A percentile compares a stretch with the other conserved stretches of the same genome.
Conservation (phyloP, 1,140 invertebrate genomes). For the Chelonus insularis region DNA sequence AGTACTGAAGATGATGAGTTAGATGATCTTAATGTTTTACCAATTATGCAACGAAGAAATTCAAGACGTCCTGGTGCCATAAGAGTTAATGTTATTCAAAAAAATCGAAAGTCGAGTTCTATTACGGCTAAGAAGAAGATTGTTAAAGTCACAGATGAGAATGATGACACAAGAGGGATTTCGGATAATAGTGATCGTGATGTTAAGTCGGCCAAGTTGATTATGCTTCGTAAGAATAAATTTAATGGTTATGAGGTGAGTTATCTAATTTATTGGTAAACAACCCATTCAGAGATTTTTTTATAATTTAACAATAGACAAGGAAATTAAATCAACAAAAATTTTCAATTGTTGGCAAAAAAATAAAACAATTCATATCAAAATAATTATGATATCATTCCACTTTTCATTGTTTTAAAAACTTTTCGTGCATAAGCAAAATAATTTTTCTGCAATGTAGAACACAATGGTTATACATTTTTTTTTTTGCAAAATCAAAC, state of each 20-base stretch:
- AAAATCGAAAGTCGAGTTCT: slow-evolving; percentile 2
- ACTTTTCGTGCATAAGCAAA: too few relatives aligned
- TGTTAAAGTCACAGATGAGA: background rate
- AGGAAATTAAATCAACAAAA: too few relatives aligned
- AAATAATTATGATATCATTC: too few relatives aligned
- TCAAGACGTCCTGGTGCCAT: slow-evolving; percentile 30
- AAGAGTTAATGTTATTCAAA: slow-evolving; percentile 22
- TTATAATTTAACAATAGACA: too few relatives aligned
- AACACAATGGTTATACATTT: too few relatives aligned
- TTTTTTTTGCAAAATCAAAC: too few relatives aligned
- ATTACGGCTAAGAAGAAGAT: background rate
- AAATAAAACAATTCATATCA: too few relatives aligned
- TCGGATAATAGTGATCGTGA: slow-evolving; percentile 1
- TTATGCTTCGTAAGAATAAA: slow-evolving; percentile 30
- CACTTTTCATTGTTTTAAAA: too few relatives aligned
- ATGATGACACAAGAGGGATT: background rate
- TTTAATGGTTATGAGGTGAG: slow-evolving; percentile 35
- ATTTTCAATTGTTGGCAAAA: too few relatives aligned
- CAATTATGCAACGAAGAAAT: slow-evolving; percentile 35
- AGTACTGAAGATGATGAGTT: slow-evolving; percentile 31
- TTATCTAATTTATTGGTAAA: too few relatives aligned
- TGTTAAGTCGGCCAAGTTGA: slow-evolving; percentile 4
- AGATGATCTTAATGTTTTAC: slow-evolving; percentile 27
- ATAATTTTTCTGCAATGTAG: too few relatives aligned
- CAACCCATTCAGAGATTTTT: too few relatives aligned